Base-by-base conservation (phyloP, 2,888 invertebrate species). In the Lamellibrachia satsuma region DNA sequence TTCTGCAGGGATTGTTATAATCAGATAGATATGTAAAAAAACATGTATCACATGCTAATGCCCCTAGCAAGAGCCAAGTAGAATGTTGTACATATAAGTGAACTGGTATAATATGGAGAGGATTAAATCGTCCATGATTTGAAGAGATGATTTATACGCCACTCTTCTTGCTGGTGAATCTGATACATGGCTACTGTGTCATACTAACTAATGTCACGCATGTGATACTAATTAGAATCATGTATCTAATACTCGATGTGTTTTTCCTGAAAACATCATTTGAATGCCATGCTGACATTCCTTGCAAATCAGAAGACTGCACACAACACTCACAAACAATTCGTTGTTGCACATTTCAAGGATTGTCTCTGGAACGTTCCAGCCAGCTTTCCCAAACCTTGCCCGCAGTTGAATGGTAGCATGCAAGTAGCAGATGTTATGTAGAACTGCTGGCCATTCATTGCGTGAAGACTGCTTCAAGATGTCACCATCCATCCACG, bases 341-440 rank as follows among this genome's bases (percentile, higher is more conserved):
- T 96, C 96, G 55, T 94, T 94, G 93, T 95, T 95, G 75, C 96
- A 95, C 52, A 96, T 95, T 60, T 95, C 94, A 1, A 91, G 91
- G 93, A 96, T 95, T 92, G 96, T 95, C n/a, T 94, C 92, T 0
- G 96, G 96, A 52, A 93, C 93, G 93, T 96, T 96, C 96, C 96
- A 96, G n/a, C 96, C 96, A n/a, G 95, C 96, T 52, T 91, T 91
- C 57, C 57, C 57, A 55, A 95, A 96, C 55, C 96, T 94, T n/a
- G 96, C 95, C 90, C 96, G 93, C 11, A 96, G 95, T 91, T 95
- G 96, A 51, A 96, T 93, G 52, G 96, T 96, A 90, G 95, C 96
- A 93, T 96, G 96, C 39, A 96, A 94, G 94, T 95, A 96, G 94
- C 96, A 96, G 93, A 96, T 94, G 94, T 96, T 96, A 94, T 96